Percentiles rank a stretch among this genome's conserved stretches.
These are phyloP conservation scores for Ciconia nigra DNA, from an alignment of 2,797 vertebrate genomes.

Conservation along the genomic window DNA sequence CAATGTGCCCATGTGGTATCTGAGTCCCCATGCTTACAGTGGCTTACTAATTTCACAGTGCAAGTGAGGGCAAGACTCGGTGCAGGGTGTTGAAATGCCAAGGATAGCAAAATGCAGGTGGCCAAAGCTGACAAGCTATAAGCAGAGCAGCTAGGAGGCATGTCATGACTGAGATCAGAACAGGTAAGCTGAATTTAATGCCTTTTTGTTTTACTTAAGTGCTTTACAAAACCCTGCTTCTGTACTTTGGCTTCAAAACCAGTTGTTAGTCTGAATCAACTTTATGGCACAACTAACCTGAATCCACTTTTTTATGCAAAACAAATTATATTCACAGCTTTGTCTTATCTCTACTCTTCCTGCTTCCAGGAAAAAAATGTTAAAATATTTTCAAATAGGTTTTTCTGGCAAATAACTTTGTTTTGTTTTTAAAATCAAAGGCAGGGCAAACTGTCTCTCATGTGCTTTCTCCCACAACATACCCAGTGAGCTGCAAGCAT, in stretches of 20 bases:
- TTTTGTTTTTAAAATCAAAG: neutral
- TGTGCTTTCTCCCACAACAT: accelerated
- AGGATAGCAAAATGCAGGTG: neutral
- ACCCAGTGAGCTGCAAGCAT: neutral
- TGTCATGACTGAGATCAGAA: neutral
- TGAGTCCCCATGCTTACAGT: neutral
- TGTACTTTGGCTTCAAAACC: neutral
- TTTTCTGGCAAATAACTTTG: neutral
- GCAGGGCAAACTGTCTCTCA: neutral
- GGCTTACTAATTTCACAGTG: neutral
- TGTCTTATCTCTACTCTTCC: neutral
- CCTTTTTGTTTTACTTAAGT: neutral
- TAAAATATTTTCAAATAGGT: neutral
- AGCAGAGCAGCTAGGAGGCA: neutral
- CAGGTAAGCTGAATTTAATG: neutral
- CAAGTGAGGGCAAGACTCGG: neutral
- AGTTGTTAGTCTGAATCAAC: neutral
- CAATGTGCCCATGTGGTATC: neutral
- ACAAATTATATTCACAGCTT: neutral
- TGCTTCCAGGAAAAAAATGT: neutral
- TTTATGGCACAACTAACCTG: neutral
- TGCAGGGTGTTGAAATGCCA: neutral
- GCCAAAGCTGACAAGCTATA: neutral
- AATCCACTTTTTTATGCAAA: neutral
- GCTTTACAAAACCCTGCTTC: neutral